Conservation (phyloP, 2,797 vertebrate species). For the Glossophaga mutica region DNA sequence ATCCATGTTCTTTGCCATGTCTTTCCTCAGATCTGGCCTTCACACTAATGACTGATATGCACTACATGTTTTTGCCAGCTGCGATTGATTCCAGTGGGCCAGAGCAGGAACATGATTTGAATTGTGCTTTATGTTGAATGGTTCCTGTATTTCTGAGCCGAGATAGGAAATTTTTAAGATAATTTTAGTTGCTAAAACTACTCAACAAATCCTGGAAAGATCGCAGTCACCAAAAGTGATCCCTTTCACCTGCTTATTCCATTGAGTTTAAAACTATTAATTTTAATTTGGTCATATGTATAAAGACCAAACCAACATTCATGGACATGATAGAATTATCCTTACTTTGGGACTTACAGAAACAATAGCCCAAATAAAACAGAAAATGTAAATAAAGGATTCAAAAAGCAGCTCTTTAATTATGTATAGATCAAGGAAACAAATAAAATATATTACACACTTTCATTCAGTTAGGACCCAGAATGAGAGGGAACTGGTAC, state of each 20-base stretch:
- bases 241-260: not conserved
- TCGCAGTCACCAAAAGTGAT: not conserved
- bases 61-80: not conserved
- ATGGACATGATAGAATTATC: not conserved
- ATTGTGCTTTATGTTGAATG: slow-evolving; percentile 1
- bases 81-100: not conserved
- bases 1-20: not conserved
- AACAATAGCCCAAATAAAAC: not conserved
- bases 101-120: not conserved
- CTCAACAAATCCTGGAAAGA: not conserved
- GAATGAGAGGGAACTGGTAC: not conserved
- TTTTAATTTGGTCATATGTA: not conserved
- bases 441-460: not conserved
- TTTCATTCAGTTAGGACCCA: not conserved
- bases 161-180: not conserved
- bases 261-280: not conserved
- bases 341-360: not conserved
- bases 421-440: not conserved
- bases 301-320: not conserved
- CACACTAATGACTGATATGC: not conserved
- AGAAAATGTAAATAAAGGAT: not conserved
- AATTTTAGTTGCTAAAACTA: not conserved
- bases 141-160: not conserved
- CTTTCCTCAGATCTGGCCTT: not conserved
- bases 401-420: not conserved